Percentiles rank a stretch among this genome's conserved stretches.
These are phyloP conservation scores for Corythornis madagascariensis DNA, from an alignment of 2,113 vertebrate species.

Conservation along the genomic window DNA sequence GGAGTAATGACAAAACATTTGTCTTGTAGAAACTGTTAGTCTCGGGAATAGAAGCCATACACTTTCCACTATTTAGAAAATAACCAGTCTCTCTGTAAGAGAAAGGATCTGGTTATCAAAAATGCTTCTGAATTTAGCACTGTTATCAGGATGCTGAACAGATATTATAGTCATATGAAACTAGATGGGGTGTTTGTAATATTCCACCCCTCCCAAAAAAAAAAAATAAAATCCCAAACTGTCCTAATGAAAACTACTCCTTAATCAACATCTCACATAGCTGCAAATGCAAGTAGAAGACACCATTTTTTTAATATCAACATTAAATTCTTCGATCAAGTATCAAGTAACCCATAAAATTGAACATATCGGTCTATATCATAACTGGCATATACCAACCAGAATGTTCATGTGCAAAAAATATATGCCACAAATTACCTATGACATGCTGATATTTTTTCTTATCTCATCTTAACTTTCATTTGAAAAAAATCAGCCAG, in stretches of 20 bases:
- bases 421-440: background rate
- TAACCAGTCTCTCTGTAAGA: background rate
- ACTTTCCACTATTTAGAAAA: background rate
- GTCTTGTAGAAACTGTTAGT: background rate
- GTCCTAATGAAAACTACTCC: background rate
- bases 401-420: background rate
- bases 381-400: background rate
- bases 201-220: background rate
- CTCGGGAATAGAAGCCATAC: background rate
- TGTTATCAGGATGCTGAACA: background rate
- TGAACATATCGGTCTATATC: background rate
- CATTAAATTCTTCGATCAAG: background rate
- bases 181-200: background rate
- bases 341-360: background rate
- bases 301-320: background rate
- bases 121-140: background rate
- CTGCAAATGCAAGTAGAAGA: background rate
- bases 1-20: background rate
- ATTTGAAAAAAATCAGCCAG: background rate
- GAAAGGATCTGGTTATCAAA: background rate
- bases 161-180: background rate
- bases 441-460: background rate
- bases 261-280: background rate
- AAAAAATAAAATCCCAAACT: background rate
- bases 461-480: background rate